A percentile compares a stretch with the other conserved stretches of the same genome.
phyloP scores from a whole-genome alignment of 2,888 invertebrate genomes.

The Noctua fimbriata region DNA sequence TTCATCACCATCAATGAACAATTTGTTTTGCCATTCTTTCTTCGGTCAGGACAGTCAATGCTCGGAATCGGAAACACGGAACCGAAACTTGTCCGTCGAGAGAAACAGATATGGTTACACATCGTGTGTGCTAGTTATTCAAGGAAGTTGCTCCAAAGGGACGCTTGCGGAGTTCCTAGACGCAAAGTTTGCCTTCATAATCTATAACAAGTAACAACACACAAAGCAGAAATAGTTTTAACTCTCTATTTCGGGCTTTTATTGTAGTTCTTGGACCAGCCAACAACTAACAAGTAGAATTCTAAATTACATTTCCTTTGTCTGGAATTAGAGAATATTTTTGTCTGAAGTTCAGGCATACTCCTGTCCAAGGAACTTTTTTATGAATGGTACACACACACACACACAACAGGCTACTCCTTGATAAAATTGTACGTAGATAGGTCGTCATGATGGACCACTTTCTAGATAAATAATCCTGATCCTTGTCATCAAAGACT shows the following conservation, averaged over 20 bases:
- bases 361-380: background rate
- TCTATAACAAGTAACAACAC: slow-evolving; percentile 1
- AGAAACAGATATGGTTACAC: background rate
- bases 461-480: background rate
- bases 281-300: background rate
- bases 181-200: background rate
- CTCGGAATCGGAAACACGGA: background rate
- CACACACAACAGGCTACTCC: background rate
- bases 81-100: background rate
- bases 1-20: slow-evolving; percentile 4
- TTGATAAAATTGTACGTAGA: background rate
- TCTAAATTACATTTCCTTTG: background rate
- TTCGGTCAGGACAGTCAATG: background rate
- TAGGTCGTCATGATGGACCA: background rate
- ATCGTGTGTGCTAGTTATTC: background rate
- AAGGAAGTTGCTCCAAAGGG: slow-evolving; percentile 8
- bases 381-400: background rate
- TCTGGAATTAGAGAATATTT: background rate
- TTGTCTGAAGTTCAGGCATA: background rate
- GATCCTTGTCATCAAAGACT: background rate
- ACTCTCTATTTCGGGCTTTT: slow-evolving; percentile 9
- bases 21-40: slow-evolving; percentile 2
- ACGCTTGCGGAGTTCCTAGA: slow-evolving; percentile 14
- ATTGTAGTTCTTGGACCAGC: background rate
- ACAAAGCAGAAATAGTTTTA: slow-evolving; percentile 3